Evolutionary conservation across 2,113 vertebrate species (phyloP), one percentile per base, ranked within the genome.

Genomic region (Ceyx melanurus): DNA sequence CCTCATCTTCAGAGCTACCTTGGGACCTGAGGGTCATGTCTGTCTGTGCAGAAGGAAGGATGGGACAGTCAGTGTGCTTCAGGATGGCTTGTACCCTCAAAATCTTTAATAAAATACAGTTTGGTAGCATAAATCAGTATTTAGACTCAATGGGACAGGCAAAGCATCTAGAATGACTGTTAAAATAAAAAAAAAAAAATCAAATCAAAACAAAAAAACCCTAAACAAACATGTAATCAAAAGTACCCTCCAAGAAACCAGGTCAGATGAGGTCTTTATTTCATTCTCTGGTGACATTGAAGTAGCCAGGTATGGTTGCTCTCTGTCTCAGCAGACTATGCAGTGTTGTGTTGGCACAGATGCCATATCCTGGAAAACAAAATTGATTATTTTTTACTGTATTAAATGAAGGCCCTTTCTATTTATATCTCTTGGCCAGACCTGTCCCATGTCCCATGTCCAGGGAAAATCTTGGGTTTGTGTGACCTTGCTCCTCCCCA

Each of bases 11-110:
- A 2, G 65, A 19, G 14, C 10, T 20, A 8, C n/a, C 16, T 11
- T 45, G 42, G 16, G 28, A 14, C 25, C 56, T 43, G 33, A 43
- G 35, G 26, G 37, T 46, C 20, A 2, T 3, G 25, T 11, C 31
- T 42, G 42, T 35, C n/a, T 74, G 56, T 0, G 0, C 54, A 61
- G 42, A 43, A 71, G 35, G 65, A 51, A 46, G 18, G 45, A 5
- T 61, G 40, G 3, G 46, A 20, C 40, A 23, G 53, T 46, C 67
- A 42, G 20, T 8, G 25, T 74, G 46, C 53, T 77, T 75, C 28
- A 12, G 46, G 16, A 13, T 14, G 21, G 31, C n/a, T 40, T 18
- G 14, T 54, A 54, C 16, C 37, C 56, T 28, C 13, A 25, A 35
- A 43, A 15, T 25, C 45, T 76, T 77, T 25, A 60, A 68, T 29